Conservation (phyloP, 1,140 invertebrate species). For the Cryptotermes secundus region DNA sequence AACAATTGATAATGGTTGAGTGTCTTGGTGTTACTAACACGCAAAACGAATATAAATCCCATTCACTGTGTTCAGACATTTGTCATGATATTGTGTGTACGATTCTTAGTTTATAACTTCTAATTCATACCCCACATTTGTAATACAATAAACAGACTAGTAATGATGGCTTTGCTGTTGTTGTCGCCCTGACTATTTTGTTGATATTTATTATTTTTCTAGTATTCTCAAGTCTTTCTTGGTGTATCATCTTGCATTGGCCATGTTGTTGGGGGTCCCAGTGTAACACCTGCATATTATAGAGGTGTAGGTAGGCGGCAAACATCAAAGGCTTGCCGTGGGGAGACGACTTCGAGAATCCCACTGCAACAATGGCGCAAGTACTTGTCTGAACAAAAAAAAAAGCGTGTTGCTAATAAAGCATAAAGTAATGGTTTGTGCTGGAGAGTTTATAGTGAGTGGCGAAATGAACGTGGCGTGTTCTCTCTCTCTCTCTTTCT, state of each 20-base stretch:
- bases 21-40: background rate
- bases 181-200: background rate
- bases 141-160: background rate
- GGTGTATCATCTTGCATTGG: background rate
- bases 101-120: background rate
- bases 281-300: conserved; percentile 8
- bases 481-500: background rate
- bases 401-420: conserved; percentile 3
- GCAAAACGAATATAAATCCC: background rate
- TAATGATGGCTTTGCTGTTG: background rate
- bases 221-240: background rate
- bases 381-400: background rate
- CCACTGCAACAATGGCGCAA: background rate
- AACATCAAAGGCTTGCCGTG: background rate
- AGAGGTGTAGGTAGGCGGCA: background rate
- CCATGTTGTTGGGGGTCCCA: background rate
- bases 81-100: background rate
- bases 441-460: background rate
- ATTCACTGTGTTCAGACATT: background rate
- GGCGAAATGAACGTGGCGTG: background rate
- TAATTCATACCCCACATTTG: background rate
- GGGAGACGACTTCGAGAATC: background rate
- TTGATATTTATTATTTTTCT: conserved; percentile 15
- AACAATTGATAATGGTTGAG: background rate
- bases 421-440: conserved; percentile 12